Percentiles rank a stretch among this genome's conserved stretches.
Evolutionary conservation across 2,888 invertebrate genomes (phyloP).

Genomic region (Gymnocheta viridis): DNA sequence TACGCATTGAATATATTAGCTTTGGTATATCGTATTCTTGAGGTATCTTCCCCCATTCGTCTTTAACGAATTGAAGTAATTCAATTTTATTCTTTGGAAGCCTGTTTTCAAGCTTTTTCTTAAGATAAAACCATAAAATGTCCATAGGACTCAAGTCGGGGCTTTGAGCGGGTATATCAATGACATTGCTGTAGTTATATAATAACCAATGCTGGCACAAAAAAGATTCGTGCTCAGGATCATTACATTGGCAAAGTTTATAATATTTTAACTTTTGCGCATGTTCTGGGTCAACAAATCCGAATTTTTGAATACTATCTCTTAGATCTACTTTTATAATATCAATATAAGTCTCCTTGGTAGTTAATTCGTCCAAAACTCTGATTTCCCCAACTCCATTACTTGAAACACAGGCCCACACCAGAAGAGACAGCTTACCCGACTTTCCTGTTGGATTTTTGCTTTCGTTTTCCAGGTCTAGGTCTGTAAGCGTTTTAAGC

Average conservation of each 20-base stretch:
- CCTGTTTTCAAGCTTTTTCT: neutral
- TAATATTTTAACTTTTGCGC: neutral
- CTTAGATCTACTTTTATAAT: neutral
- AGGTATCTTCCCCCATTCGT: neutral
- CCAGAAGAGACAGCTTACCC: neutral
- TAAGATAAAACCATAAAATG: neutral
- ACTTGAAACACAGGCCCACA: neutral
- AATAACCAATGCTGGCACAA: neutral
- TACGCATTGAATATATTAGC: neutral
- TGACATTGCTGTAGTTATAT: neutral
- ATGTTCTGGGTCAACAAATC: neutral
- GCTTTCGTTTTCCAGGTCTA: neutral
- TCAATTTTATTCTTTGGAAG: neutral
- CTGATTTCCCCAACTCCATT: neutral
- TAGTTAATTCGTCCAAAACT: neutral
- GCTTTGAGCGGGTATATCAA: slow-evolving; percentile 6
- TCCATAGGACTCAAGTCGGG: neutral
- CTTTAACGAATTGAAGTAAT: neutral
- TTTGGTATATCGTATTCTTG: neutral
- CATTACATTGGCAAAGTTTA: neutral
- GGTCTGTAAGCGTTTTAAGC: neutral
- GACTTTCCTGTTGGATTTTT: neutral
- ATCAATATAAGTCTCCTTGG: neutral
- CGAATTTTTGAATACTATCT: neutral
- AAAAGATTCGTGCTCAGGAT: neutral